phyloP scores from a whole-genome alignment of 1,140 invertebrate genomes.

The Episyrphus balteatus region DNA sequence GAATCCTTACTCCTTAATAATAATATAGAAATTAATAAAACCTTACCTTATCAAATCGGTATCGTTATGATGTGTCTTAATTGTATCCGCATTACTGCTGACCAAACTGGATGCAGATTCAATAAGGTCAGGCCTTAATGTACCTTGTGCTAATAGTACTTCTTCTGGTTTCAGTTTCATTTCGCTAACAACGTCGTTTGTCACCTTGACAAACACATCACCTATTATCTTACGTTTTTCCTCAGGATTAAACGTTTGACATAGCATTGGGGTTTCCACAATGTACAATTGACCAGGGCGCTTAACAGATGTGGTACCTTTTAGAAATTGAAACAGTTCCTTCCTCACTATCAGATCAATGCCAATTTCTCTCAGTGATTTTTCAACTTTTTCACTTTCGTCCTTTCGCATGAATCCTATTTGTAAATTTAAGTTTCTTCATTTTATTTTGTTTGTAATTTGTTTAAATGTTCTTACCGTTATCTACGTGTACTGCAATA shows the following conservation, averaged over 20 bases:
- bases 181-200: constrained; percentile 71
- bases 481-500: constrained; percentile 95
- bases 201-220: constrained; percentile 90
- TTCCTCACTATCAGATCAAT: constrained; percentile 75
- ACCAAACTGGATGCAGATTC: constrained; percentile 87
- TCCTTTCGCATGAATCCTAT: constrained; percentile 90
- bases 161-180: constrained; percentile 75
- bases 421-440: neutral
- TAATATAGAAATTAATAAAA: neutral
- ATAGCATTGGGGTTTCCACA: constrained; percentile 74
- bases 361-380: constrained; percentile 74
- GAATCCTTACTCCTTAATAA: too few species aligned
- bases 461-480: constrained; percentile 44
- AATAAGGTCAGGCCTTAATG: constrained; percentile 93
- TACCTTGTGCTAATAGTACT: constrained; percentile 80
- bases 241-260: constrained; percentile 80
- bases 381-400: constrained; percentile 81
- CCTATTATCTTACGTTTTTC: constrained; percentile 98
- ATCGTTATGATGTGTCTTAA: constrained; percentile 99
- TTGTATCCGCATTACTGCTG: constrained; percentile 81
- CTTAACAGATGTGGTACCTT: constrained; percentile 62
- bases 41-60: constrained; percentile 76
- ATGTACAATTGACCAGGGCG: constrained; percentile 41
- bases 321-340: constrained; percentile 59
- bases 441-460: neutral